Evolutionary conservation across 1,140 invertebrate genomes (phyloP), one percentile per base, ranked within the genome.

Genomic region (Sipha flava): DNA sequence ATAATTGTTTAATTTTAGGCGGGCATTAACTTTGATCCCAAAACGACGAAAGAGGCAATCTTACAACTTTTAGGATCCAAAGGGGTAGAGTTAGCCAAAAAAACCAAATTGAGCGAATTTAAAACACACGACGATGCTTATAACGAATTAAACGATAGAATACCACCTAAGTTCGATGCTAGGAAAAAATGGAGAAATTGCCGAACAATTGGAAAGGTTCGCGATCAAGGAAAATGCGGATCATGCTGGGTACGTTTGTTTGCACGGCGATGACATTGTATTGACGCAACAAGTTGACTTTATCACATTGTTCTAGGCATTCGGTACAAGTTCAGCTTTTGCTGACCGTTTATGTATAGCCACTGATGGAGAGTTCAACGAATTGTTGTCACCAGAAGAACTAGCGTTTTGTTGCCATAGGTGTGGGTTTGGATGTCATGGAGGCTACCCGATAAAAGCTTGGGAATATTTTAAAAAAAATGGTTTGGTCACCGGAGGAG

Each of bases 151-250:
- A 7, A 7, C 14, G 31, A 40, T 21, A 70, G 64, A 34, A 75
- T 94, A 16, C 94, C 94, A 0, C 88, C 90, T 23, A 86, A 89
- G 81, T 96, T 96, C 85, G 94, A 96, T 86, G 85, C 94, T 0
- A 86, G 94, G 49, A 85, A 88, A 75, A 87, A 93, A 79, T 96
- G 95, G 95, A 89, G 93, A 0, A 84, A 94, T 82, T 97, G 95
- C 83, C 90, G 91, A 1, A 93, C 93, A 1, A 90, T 94, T 81
- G 86, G 87, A 18, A 12, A 47, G n/a, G 43, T 94, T 34, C 86
- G 92, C 79, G 92, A 94, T 88, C 93, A 94, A 85, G 91, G 89
- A 12, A 87, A 87, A 12, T 91, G 90, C 84, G 91, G 91, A 31
- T 91, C 90, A 26, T 79, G 73, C 21, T 81, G 80, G 80, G 80